Percentiles rank a stretch among this genome's conserved stretches.
Conservation (phyloP, 2,888 invertebrate species). For the Amiota minor region DNA sequence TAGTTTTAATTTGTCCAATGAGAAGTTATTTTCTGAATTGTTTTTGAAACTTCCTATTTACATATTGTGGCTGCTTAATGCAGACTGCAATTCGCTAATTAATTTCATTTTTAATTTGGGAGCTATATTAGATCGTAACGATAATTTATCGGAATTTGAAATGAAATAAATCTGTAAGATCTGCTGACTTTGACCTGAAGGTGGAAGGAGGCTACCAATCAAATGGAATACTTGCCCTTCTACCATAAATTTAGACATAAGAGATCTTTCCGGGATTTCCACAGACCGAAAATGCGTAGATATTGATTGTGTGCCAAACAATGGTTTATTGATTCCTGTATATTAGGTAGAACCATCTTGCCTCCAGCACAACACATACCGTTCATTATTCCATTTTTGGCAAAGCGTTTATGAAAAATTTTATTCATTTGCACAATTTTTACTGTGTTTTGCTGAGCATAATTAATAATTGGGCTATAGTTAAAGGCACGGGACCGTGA, state of each 20-base stretch:
- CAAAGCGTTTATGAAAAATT: constrained; percentile 9
- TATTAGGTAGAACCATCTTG: background rate
- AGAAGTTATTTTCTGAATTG: no score
- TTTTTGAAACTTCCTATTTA: no score
- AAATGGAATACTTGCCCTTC: constrained; percentile 24
- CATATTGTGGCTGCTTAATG: no score
- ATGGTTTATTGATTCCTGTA: background rate
- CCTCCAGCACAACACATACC: background rate
- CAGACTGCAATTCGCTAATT: no score
- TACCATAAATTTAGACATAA: constrained; percentile 3
- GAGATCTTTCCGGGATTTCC: constrained; percentile 13
- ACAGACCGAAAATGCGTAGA: constrained; percentile 11
- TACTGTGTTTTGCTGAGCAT: constrained; percentile 16
- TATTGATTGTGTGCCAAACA: constrained; percentile 4
- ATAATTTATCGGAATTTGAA: no score
- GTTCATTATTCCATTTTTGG: constrained; percentile 24
- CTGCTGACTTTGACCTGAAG: no score
- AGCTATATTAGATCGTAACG: no score
- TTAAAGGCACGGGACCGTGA: constrained; percentile 8
- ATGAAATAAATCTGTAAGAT: no score
- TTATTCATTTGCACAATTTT: constrained; percentile 8
- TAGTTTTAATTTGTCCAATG: no score
- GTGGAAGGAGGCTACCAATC: no score
- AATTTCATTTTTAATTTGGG: no score
- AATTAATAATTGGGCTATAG: background rate